phyloP scores from a whole-genome alignment of 2,113 vertebrate genomes.

The Dascyllus trimaculatus region DNA sequence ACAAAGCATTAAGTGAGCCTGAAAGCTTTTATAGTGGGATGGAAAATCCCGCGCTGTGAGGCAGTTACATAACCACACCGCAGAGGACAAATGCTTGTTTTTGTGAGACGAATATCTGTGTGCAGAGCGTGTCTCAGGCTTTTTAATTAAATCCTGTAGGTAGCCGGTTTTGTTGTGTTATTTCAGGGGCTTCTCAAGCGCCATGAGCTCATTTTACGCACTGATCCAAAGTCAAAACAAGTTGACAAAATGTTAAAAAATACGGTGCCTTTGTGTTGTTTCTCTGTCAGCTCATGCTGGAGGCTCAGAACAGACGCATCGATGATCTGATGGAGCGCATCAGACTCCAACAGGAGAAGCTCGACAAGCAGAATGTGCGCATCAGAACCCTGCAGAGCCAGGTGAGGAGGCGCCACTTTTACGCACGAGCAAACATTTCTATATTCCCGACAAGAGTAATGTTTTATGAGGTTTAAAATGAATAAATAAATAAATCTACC shows the following conservation, averaged over 20 bases:
- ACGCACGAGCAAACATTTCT: not conserved
- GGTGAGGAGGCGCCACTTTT: slow-evolving; percentile 53
- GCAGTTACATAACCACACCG: slow-evolving; percentile 54
- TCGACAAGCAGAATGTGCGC: slow-evolving; percentile 93
- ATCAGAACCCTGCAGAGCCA: slow-evolving; percentile 89
- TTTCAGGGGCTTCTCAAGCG: not conserved
- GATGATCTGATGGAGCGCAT: slow-evolving; percentile 91
- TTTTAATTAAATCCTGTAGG: not conserved
- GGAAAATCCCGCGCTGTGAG: slow-evolving; percentile 35
- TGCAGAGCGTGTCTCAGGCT: not conserved
- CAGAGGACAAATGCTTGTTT: slow-evolving; percentile 15
- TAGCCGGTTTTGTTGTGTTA: not conserved
- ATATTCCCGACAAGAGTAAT: no score
- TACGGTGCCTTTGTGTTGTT: slow-evolving; percentile 3
- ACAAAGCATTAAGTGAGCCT: slow-evolving; percentile 14
- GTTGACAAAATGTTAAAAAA: not conserved
- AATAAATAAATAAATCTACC: no score
- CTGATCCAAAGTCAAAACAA: not conserved
- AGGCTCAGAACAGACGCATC: slow-evolving; percentile 89
- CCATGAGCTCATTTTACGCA: slow-evolving; percentile 10
- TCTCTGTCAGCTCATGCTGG: slow-evolving; percentile 86
- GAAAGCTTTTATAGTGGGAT: slow-evolving; percentile 26
- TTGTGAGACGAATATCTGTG: not conserved
- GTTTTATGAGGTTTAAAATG: no score
- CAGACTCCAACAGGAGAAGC: slow-evolving; percentile 92